These are phyloP conservation scores for Sicus ferrugineus DNA, from an alignment of 2,888 invertebrate species.

Conservation along the genomic window DNA sequence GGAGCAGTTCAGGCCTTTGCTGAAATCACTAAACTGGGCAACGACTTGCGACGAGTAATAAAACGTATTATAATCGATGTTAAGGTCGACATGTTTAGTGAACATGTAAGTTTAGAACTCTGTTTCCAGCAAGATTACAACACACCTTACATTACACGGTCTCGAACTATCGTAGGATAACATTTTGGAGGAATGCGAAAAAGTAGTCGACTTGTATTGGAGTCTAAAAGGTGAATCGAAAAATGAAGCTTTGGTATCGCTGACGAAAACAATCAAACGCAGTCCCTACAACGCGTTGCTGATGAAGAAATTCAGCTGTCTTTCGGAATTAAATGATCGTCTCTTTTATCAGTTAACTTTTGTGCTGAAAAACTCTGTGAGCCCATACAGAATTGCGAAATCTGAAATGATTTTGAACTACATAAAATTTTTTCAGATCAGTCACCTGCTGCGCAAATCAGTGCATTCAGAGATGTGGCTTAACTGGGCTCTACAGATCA, in stretches of 20 bases:
- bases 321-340: conserved; percentile 57
- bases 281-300: conserved; percentile 61
- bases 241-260: conserved; percentile 54
- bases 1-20: conserved; percentile 57
- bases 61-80: conserved; percentile 61
- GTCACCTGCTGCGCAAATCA: conserved; percentile 53
- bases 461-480: conserved; percentile 56
- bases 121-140: background rate
- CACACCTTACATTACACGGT: background rate
- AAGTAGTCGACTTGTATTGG: conserved; percentile 57
- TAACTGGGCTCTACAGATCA: conserved; percentile 56
- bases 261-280: conserved; percentile 60
- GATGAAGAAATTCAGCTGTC: conserved; percentile 52
- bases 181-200: conserved; percentile 58
- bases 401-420: background rate
- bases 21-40: conserved; percentile 57
- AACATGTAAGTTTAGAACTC: conserved; percentile 52
- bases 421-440: conserved; percentile 44
- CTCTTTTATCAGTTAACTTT: conserved; percentile 60
- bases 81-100: conserved; percentile 60
- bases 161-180: conserved; percentile 47
- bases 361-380: conserved; percentile 59
- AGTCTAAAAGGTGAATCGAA: conserved; percentile 55
- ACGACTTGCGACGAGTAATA: conserved; percentile 58
- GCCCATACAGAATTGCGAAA: background rate